Conservation (phyloP, 2,113 vertebrate genomes). For the Dermatemys mawii region DNA sequence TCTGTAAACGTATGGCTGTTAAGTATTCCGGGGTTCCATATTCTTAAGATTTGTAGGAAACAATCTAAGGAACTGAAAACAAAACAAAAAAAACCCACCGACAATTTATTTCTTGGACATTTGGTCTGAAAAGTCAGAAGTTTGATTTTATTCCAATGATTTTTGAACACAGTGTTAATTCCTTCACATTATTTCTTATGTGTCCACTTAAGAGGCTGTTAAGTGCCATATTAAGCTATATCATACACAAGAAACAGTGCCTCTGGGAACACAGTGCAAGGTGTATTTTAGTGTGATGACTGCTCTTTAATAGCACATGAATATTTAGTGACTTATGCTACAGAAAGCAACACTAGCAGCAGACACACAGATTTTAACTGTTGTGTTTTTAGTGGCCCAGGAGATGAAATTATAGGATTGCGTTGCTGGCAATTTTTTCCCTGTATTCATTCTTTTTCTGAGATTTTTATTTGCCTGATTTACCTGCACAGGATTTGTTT, state of each 20-base stretch:
- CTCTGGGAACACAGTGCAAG: conserved; percentile 6
- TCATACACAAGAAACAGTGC: conserved; percentile 14
- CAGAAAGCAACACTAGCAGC: not conserved
- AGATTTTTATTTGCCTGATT: not conserved
- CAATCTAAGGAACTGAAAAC: conserved; percentile 35
- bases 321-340: not conserved
- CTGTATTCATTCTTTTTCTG: not conserved
- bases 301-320: not conserved
- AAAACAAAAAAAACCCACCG: not conserved
- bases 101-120: conserved; percentile 11
- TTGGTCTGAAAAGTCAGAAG: conserved; percentile 28
- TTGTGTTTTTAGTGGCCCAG: not conserved
- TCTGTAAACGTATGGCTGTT: conserved; percentile 44
- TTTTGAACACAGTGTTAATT: conserved; percentile 37
- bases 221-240: conserved; percentile 17
- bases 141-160: conserved; percentile 27
- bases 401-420: not conserved
- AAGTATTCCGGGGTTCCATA: conserved; percentile 21
- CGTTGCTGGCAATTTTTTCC: not conserved
- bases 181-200: conserved; percentile 21
- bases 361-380: not conserved
- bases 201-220: conserved; percentile 34
- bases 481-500: not conserved
- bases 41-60: conserved; percentile 39
- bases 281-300: not conserved